A percentile compares a stretch with the other conserved stretches of the same genome.
These are phyloP conservation scores for Coenonympha arcania DNA, from an alignment of 2,888 invertebrate species.

Conservation along the genomic window DNA sequence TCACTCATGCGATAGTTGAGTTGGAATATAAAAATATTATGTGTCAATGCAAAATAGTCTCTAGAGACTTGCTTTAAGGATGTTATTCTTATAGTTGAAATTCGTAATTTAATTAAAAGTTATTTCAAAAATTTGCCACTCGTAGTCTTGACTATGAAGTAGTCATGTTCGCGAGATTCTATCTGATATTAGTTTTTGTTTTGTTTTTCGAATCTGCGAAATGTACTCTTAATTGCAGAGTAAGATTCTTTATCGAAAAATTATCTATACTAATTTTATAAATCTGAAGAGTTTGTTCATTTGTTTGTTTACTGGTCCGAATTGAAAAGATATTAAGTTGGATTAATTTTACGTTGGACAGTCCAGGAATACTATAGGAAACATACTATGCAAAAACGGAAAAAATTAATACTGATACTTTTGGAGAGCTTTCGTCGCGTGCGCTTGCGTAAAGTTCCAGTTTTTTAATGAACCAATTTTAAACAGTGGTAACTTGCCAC, in stretches of 20 bases:
- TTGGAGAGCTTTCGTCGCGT: too few species aligned
- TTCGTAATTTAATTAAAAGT: slow-evolving; percentile 10
- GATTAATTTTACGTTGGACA: too few species aligned
- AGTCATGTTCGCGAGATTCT: slow-evolving; percentile 17
- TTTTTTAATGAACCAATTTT: too few species aligned
- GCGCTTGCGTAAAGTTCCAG: too few species aligned
- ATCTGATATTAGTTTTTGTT: slow-evolving; percentile 13
- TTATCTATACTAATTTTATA: not conserved
- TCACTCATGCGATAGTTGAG: slow-evolving; percentile 22
- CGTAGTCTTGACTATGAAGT: slow-evolving; percentile 6
- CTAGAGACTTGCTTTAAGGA: not conserved
- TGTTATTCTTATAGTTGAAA: not conserved
- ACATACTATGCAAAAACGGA: too few species aligned
- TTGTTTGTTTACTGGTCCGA: too few species aligned
- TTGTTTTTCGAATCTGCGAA: slow-evolving; percentile 9
- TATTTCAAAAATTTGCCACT: slow-evolving; percentile 9
- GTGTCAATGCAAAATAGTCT: not conserved
- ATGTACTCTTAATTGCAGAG: slow-evolving; percentile 18
- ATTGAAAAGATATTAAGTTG: too few species aligned
- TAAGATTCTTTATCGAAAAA: not conserved
- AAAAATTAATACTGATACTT: too few species aligned
- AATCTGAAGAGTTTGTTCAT: too few species aligned
- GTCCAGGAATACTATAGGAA: too few species aligned
- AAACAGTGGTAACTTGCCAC: too few species aligned
- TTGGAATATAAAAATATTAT: not conserved